Percentiles rank a stretch among this genome's conserved stretches.
phyloP scores from a whole-genome alignment of 2,888 invertebrate genomes.

The Chrysopilus asiliformis region DNA sequence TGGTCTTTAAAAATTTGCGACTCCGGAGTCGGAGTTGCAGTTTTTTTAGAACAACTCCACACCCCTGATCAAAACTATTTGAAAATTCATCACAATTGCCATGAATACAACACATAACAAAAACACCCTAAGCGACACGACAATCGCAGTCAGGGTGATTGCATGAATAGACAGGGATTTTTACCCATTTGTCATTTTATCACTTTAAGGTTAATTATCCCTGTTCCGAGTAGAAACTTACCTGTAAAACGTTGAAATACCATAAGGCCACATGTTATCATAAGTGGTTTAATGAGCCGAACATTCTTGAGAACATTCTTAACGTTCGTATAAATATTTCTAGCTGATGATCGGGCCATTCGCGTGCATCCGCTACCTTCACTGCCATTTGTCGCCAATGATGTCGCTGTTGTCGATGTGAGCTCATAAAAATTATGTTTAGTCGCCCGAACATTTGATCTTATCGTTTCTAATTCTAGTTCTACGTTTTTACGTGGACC shows the following conservation, averaged over 20 bases:
- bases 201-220: too few species aligned
- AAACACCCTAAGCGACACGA: too few species aligned
- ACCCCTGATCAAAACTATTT: too few species aligned
- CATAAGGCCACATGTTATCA: conserved; percentile 77
- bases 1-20: too few species aligned
- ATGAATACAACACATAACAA: too few species aligned
- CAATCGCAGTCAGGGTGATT: too few species aligned
- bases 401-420: conserved; percentile 35
- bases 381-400: neutral
- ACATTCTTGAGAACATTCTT: conserved; percentile 31
- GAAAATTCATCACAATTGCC: too few species aligned
- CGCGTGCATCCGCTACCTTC: neutral
- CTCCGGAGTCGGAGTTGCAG: too few species aligned
- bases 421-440: conserved; percentile 10
- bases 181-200: too few species aligned
- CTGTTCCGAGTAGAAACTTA: conserved; percentile 5
- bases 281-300: conserved; percentile 51
- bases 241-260: conserved; percentile 65
- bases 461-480: conserved; percentile 56
- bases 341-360: neutral
- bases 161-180: too few species aligned
- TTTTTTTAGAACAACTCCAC: too few species aligned
- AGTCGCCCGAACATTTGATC: conserved; percentile 48
- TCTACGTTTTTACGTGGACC: conserved; percentile 67
- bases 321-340: conserved; percentile 7